Base-by-base conservation (phyloP, 92 coral and sea anemone species). In the Palythoa grandiflora region DNA sequence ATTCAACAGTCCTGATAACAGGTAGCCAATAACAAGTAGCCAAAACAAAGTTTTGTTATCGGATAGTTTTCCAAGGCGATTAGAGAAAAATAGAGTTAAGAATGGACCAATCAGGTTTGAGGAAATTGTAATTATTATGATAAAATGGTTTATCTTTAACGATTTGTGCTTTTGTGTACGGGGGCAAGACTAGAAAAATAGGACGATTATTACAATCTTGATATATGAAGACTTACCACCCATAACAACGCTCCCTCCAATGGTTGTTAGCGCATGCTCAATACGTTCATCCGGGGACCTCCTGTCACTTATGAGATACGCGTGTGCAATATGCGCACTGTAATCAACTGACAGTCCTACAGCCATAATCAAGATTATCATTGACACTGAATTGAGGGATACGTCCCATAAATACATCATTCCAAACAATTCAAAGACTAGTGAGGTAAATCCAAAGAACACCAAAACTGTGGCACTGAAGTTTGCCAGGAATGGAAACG, bases 281-380 rank as follows among this genome's bases (percentile, higher is more conserved):
- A 92, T 96, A 44, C 98, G 93, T 54, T 93, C 98, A 76, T 95
- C 95, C 76, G 98, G 90, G 70, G 87, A 77, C 20, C 17, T 37
- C 84, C 92, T 85, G 71, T 74, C 77, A 47, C 96, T 94, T 57
- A 78, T 57, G 28, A 94, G 92, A 74, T 93, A 96, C 79, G 95
- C 96, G 88, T 96, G 98, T 83, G 98, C 98, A 73, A 96, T 80
- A 84, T 96, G 98, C 1, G 98, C 98, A 73, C 98, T 96, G 85
- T 96, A 96, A 63, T 96, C 98, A 75, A 96, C 98, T 20, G 98
- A 90, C 55, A 96, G 94, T 3, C 98, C 98, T 79, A 96, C 87
- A 17, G 98, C 98, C 98, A 96, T 95, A 17, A 96, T 93, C 17
- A 96, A 93, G 72, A 95, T 96, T 40, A 96, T 93, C 98, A 96